Base-by-base conservation (phyloP, 2,797 vertebrate genomes). In the Buphagus erythrorhynchus region DNA sequence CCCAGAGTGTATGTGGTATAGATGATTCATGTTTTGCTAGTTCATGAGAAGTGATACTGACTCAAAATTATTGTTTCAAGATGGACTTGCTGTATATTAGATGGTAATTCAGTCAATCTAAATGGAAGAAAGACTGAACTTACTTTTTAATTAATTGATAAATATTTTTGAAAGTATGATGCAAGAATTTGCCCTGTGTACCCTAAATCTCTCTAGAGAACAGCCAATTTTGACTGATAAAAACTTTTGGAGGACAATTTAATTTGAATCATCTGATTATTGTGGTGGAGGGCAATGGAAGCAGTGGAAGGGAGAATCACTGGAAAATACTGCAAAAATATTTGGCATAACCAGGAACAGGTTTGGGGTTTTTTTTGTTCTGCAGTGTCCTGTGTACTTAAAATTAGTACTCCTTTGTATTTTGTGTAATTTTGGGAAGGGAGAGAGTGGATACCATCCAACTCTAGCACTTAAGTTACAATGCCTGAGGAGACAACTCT, bases 291-390 rank as follows among this genome's bases (percentile, higher is more conserved):
- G 29, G 21, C 72, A 52, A 6, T 54, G 31, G n/a, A 52, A 71
- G 13, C 65, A n/a, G n/a, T 42, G 10, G 16, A 57, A 68, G 10
- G 3, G 13, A 72, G 35, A 90, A 49, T 46, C 35, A 12, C 13
- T 82, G 24, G 35, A 17, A 88, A 83, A 46, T 74, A 43, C 2
- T 74, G 58, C 35, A 86, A 75, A 83, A 65, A 54, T 59, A 18
- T 31, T 73, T 87, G 48, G 19, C 68, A 68, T 62, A 66, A 43
- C 5, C 13, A 54, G 15, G 61, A 85, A 31, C 0, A 2, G 57
- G 11, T 35, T 63, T 51, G 45, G 11, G 0, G 6, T 10, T 0
- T 3, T 26, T 22, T 25, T 74, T 81, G 22, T 25, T 9, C 9
- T 45, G 20, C 9, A 19, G 1, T 71, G 19, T 68, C 31, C 22